phyloP scores from a whole-genome alignment of 2,113 vertebrate species.

The Tupaia tana region DNA sequence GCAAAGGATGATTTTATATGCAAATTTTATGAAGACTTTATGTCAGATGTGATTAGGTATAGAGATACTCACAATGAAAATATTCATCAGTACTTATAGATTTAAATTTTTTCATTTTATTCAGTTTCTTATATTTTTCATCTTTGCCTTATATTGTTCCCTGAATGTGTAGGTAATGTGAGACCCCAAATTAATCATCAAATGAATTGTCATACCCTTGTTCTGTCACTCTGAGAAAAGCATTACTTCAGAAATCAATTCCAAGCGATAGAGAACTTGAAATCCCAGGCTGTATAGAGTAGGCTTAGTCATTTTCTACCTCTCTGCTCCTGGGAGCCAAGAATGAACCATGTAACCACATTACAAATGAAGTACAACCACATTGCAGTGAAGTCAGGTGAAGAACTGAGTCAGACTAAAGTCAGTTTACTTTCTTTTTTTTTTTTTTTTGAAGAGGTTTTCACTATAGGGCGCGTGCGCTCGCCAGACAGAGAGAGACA shows the following conservation, averaged over 20 bases:
- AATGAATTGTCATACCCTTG: background rate
- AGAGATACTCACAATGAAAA: constrained; percentile 3
- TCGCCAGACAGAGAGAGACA: no score
- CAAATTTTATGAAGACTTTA: constrained; percentile 19
- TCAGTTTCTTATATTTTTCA: background rate
- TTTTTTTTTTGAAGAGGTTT: no score
- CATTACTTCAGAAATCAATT: constrained; percentile 6
- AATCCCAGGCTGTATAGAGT: background rate
- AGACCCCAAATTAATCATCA: background rate
- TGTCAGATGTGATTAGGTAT: background rate
- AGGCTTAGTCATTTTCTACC: background rate
- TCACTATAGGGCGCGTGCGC: no score
- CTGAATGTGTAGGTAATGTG: background rate
- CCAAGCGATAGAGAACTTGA: background rate
- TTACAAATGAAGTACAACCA: no score
- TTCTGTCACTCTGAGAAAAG: background rate
- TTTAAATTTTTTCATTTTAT: background rate
- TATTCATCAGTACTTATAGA: background rate
- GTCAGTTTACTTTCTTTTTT: background rate
- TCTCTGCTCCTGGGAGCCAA: background rate
- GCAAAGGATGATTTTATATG: background rate
- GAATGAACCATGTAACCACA: no score
- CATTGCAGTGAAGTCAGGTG: background rate
- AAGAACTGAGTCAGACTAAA: background rate
- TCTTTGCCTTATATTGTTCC: background rate